Base-by-base conservation (phyloP, 2,113 vertebrate genomes). In the Scomber scombrus region DNA sequence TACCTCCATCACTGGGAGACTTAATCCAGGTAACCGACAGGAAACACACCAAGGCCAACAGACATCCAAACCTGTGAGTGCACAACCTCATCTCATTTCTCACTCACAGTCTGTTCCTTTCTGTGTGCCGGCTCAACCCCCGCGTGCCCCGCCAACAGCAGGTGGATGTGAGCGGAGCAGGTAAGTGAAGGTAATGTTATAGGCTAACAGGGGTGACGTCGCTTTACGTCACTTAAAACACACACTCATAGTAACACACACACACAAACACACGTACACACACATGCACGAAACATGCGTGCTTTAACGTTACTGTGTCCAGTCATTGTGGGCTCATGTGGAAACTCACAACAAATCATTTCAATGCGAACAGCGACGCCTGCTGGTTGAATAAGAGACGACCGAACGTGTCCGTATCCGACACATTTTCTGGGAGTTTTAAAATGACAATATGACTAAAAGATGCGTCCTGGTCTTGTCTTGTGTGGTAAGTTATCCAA, bases 41-140 rank as follows among this genome's bases (percentile, higher is more conserved):
- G 1, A 90, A 67, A 46, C 78, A 80, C 2, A 9, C 43, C 2
- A 71, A 3, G 21, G 5, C 57, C 54, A 91, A 13, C 29, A 90
- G 12, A 75, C 29, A 73, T 4, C 49, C 85, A 50, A 75, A 13
- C 15, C 56, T 85, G 1, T 77, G 0, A 29, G 57, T 26, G 51
- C 21, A 56, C 15, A 63, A 18, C 82, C 75, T 85, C 86, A 90
- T 90, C 3, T 88, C 82, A 85, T 78, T 13, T 47, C 65, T 51
- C 61, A 31, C 18, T 0, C 4, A 1, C 23, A 7, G 62, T 29
- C 52, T 9, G 26, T 15, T 47, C 4, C 57, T 7, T 2, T 47
- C 11, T 7, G 15, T 49, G 6, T 58, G 3, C 11, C 14, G 21
- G 12, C 21, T 14, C 2, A 2, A 13, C 62, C 18, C 12, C 43